Evolutionary conservation across 2,113 vertebrate genomes (phyloP).

Genomic region (Syrmaticus mikado): DNA sequence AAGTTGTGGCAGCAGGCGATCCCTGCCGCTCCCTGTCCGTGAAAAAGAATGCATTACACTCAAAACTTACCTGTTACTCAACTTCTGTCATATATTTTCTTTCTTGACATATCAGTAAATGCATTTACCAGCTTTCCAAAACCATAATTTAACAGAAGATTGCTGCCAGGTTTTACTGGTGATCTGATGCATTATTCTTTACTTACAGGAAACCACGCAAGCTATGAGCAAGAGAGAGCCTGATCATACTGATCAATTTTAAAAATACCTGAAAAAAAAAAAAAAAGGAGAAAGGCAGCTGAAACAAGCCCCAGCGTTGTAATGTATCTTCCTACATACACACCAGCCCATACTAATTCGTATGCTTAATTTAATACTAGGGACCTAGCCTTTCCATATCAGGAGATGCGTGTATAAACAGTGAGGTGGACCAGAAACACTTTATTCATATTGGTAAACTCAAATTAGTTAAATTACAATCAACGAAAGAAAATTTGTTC

Average conservation of each 20-base stretch:
- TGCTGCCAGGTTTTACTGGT: neutral
- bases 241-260: neutral
- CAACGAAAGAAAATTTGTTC: slow-evolving; percentile 72
- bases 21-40: neutral
- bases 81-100: neutral
- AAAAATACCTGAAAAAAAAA: neutral
- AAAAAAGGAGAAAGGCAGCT: neutral
- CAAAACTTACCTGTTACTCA: neutral
- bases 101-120: neutral
- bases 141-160: neutral
- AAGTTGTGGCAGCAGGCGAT: neutral
- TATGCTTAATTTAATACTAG: neutral
- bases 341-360: neutral
- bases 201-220: neutral
- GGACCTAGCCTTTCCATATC: neutral
- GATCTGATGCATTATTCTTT: rapidly evolving
- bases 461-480: neutral
- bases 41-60: neutral
- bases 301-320: neutral
- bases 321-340: rapidly evolving
- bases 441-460: neutral
- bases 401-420: neutral
- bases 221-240: neutral
- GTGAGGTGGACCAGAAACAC: neutral
- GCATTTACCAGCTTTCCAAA: neutral